Base-by-base conservation (phyloP, 2,888 invertebrate genomes). In the Lepidonotus clava region DNA sequence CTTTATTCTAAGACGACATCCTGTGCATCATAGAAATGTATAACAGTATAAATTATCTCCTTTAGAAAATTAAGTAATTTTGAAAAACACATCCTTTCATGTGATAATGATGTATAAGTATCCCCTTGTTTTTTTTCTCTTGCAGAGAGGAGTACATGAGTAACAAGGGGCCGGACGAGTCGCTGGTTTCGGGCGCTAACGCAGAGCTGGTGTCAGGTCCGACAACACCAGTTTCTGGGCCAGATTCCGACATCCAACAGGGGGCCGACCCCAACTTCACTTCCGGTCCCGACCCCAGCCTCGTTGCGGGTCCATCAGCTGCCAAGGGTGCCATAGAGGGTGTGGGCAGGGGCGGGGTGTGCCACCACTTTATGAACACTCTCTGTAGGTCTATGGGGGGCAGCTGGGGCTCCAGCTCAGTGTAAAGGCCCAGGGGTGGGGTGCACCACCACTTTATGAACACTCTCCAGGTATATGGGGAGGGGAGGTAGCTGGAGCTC, bases 401-500 rank as follows among this genome's bases (percentile, higher is more conserved):
- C 5, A 71, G 18, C 18, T 71, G 71, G 71, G 71, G 71, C 21
- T 71, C 71, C 6, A 36, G 36, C 18, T 71, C 71, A 11, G 38
- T 71, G 2, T 28, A 66, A n/a, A n/a, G n/a, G n/a, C n/a, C n/a
- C n/a, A n/a, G n/a, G n/a, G n/a, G n/a, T n/a, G n/a, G n/a, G n/a
- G n/a, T n/a, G n/a, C n/a, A n/a, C n/a, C n/a, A n/a, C n/a, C n/a
- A n/a, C n/a, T n/a, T n/a, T n/a, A n/a, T n/a, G n/a, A n/a, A n/a
- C n/a, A n/a, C n/a, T n/a, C n/a, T n/a, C n/a, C n/a, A n/a, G n/a
- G n/a, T n/a, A n/a, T n/a, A n/a, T n/a, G n/a, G n/a, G n/a, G n/a
- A n/a, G n/a, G n/a, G n/a, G n/a, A n/a, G n/a, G 71, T 8, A 71
- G 18, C 18, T 71, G 71, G 71, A 38, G 71, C n/a, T n/a, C n/a